These are phyloP conservation scores for Montipora capricornis DNA, from an alignment of 64 coral and sea anemone genomes.

Conservation along the genomic window DNA sequence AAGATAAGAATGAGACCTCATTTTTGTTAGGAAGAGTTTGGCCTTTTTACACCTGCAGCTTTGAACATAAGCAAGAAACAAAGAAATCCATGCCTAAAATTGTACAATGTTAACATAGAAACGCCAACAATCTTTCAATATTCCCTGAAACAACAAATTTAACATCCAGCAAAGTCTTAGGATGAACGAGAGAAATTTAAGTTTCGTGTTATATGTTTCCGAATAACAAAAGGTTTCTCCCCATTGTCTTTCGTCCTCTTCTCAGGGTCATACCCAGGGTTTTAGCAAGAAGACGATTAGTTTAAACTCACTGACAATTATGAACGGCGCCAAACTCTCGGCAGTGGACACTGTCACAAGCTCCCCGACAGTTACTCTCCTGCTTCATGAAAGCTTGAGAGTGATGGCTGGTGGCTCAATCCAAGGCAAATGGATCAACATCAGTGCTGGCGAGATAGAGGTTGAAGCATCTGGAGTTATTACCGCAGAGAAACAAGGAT, in stretches of 20 bases:
- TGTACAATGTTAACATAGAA: no score
- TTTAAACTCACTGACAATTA: slow-evolving; percentile 83
- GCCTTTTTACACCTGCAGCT: no score
- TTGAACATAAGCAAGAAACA: no score
- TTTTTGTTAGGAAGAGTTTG: no score
- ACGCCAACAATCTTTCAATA: no score
- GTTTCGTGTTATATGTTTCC: no score
- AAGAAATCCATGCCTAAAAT: no score
- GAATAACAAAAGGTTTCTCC: background rate
- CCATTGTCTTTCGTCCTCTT: background rate
- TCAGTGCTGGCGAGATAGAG: slow-evolving; percentile 65
- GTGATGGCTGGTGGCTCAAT: slow-evolving; percentile 86
- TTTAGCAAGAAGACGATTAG: slow-evolving; percentile 66
- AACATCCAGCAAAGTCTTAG: no score
- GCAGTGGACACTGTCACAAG: slow-evolving; percentile 33
- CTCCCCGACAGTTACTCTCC: slow-evolving; percentile 72
- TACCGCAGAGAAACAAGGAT: slow-evolving; percentile 58
- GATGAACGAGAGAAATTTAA: no score
- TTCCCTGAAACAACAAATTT: no score
- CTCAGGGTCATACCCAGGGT: slow-evolving; percentile 81
- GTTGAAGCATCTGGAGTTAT: slow-evolving; percentile 76
- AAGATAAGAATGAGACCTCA: no score
- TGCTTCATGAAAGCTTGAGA: slow-evolving; percentile 65
- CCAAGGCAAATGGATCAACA: slow-evolving; percentile 77
- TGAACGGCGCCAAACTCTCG: slow-evolving; percentile 84